These are phyloP conservation scores for Theodoxus fluviatilis DNA, from an alignment of 2,888 invertebrate genomes.

Conservation along the genomic window DNA sequence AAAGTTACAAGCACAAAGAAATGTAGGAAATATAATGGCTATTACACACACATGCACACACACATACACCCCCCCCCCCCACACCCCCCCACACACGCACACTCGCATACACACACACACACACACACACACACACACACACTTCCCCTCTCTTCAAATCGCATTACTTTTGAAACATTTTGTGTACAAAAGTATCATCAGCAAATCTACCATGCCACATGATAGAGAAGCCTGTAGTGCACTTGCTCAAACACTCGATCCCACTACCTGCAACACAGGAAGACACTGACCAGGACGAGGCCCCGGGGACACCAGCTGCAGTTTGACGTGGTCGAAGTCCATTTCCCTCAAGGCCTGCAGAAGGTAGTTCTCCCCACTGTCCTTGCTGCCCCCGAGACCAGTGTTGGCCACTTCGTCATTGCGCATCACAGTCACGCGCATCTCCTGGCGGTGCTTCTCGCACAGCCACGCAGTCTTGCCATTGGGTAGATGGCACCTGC, in stretches of 20 bases:
- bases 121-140: not conserved
- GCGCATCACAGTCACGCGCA: slow-evolving; percentile 48
- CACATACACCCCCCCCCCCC: not conserved
- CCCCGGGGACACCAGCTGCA: no score
- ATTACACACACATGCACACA: not conserved
- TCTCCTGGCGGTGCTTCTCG: slow-evolving; percentile 44
- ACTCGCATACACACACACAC: not conserved
- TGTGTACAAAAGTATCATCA: no score
- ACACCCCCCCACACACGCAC: not conserved
- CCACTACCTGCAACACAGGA: no score
- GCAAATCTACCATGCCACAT: no score
- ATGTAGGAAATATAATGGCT: no score
- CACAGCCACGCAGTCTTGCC: slow-evolving; percentile 57
- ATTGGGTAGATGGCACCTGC: slow-evolving; percentile 53
- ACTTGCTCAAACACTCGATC: no score
- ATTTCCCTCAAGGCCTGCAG: slow-evolving; percentile 39
- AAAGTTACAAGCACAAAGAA: no score
- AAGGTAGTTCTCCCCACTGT: slow-evolving; percentile 38
- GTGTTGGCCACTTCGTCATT: slow-evolving; percentile 37
- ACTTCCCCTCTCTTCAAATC: no score
- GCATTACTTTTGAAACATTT: no score
- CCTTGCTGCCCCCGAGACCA: slow-evolving; percentile 31
- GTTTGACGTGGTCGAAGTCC: slow-evolving; percentile 29
- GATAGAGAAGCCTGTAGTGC: no score
- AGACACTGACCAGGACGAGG: no score